Base-by-base conservation (phyloP, 2,888 invertebrate species). In the Galerucella nymphaeae region DNA sequence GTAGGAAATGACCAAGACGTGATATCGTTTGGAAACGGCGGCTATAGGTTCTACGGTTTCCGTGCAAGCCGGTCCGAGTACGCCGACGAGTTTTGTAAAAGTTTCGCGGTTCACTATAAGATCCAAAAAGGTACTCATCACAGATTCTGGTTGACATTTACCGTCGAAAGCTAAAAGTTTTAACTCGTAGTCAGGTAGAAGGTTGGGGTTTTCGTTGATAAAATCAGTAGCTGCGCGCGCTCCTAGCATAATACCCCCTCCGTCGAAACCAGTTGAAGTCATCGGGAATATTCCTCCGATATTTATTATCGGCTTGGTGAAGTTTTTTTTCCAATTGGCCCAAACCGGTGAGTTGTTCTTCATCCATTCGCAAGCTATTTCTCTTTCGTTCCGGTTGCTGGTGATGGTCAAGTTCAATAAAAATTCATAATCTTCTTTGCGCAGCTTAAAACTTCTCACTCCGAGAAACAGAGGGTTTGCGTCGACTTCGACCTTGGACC, bases 11-110 rank as follows among this genome's bases (percentile, higher is more conserved):
- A 93, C 90, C 72, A 93, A 88, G 66, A 92, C 92, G 77, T 90
- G 90, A 80, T 91, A 93, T 80, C 93, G 91, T 75, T 91, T 92
- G 0, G 94, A 92, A 2, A 95, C 90, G 0, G 93, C 93, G 0
- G 93, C 93, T 48, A 95, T 87, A 0, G 94, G 93, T 82, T 94
- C 94, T 0, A 94, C 92, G 0, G 94, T 94, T 83, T 94, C 94
- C 0, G 93, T 93, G 81, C 94, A 95, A 0, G 93, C 93, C 0
- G 94, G 94, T 9, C 95, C 94, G 62, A 94, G 83, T 1, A 95
- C 90, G 0, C 94, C 95, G 72, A 92, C 88, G 73, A 94, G 86
- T 64, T 89, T 89, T 50, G 88, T 84, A 76, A 90, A 90, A 55
- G 88, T 84, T 69, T 88, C 87, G 5, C 66, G 64, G 30, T 87